Conservation (phyloP, 2,113 vertebrate genomes). For the Larimichthys crocea region DNA sequence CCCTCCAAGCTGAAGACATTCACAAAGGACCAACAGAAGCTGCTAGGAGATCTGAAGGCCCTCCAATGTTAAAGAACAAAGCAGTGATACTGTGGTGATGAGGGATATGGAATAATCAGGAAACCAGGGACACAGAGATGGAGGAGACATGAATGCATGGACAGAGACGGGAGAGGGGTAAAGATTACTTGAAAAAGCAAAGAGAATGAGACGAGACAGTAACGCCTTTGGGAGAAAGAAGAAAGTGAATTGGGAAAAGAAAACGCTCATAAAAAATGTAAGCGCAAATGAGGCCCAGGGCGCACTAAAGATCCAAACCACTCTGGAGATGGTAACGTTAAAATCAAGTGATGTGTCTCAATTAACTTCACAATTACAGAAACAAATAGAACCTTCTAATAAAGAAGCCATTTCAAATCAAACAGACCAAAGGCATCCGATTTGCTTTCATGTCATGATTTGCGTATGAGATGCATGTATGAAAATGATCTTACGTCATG, state of each 20-base stretch:
- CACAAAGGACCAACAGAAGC: constrained; percentile 5
- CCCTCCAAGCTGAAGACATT: not conserved
- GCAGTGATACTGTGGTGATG: not conserved
- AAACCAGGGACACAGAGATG: not conserved
- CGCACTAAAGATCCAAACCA: not conserved
- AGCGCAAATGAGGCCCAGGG: not conserved
- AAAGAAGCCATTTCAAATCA: not conserved
- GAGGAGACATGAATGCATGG: not conserved
- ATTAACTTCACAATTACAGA: not conserved
- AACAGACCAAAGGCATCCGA: not conserved
- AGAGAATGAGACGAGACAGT: not conserved
- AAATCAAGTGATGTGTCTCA: not conserved
- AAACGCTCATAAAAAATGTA: not conserved
- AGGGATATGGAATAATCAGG: not conserved
- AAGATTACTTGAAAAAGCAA: not conserved
- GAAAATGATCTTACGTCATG: too few species aligned
- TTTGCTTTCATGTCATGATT: too few species aligned
- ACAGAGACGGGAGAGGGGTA: too few species aligned
- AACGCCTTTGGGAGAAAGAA: not conserved
- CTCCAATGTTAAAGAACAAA: constrained; percentile 23
- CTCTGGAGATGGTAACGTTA: not conserved
- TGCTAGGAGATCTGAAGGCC: constrained; percentile 11
- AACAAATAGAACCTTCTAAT: not conserved
- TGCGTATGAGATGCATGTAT: too few species aligned
- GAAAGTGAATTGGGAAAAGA: not conserved